Percentiles rank a stretch among this genome's conserved stretches.
These are phyloP conservation scores for Perca flavescens DNA, from an alignment of 2,113 vertebrate genomes.

Conservation along the genomic window DNA sequence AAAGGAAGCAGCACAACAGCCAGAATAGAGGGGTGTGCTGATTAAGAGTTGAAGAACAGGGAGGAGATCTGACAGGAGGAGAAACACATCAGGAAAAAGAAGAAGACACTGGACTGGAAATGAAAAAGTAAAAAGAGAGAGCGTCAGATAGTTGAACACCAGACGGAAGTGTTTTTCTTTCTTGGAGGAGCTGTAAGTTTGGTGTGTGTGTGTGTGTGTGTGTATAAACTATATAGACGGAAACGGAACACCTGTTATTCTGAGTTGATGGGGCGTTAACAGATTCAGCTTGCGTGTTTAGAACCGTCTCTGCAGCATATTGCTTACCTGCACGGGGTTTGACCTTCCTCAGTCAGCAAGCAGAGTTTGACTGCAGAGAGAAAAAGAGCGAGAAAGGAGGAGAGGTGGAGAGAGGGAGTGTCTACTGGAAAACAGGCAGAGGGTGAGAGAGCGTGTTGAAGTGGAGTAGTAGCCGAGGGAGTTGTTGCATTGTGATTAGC, in stretches of 20 bases:
- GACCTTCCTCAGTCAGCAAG: constrained; percentile 82
- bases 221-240: background rate
- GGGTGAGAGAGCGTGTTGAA: constrained; percentile 53
- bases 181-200: constrained; percentile 29
- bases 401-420: constrained; percentile 63
- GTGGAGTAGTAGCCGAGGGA: constrained; percentile 66
- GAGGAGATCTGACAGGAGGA: constrained; percentile 39
- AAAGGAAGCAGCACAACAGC: constrained; percentile 54
- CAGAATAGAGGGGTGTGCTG: constrained; percentile 51
- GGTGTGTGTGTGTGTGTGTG: background rate
- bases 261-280: constrained; percentile 36
- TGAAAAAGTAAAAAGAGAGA: constrained; percentile 18
- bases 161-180: constrained; percentile 33
- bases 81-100: constrained; percentile 24
- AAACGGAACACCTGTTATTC: constrained; percentile 65
- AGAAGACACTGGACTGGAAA: constrained; percentile 21
- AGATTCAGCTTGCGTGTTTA: constrained; percentile 21
- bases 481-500: constrained; percentile 67
- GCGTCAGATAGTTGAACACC: constrained; percentile 13
- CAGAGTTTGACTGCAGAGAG: constrained; percentile 69
- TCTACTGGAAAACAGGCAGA: constrained; percentile 46
- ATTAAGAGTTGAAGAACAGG: constrained; percentile 44
- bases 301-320: constrained; percentile 64
- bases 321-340: constrained; percentile 65
- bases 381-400: constrained; percentile 39